Evolutionary conservation across 1,140 invertebrate species (phyloP).

Genomic region (Caenorhabditis briggsae): DNA sequence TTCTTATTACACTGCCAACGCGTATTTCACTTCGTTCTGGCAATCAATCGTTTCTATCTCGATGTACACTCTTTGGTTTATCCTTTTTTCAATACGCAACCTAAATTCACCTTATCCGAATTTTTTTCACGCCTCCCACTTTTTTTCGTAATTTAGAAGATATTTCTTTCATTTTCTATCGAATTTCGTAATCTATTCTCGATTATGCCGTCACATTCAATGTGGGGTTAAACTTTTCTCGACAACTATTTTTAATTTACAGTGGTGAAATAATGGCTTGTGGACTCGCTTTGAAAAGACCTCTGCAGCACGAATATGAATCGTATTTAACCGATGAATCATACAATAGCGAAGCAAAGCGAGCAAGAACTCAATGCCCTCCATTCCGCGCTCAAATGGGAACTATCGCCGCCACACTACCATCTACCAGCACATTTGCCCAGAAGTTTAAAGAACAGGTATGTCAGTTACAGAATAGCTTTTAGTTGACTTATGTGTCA

Average conservation of each 20-base stretch:
- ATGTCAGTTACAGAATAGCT: neutral
- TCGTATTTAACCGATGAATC: constrained; percentile 70
- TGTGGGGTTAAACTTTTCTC: neutral
- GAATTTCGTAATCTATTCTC: neutral
- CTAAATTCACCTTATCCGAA: neutral
- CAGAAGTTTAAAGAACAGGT: constrained; percentile 46
- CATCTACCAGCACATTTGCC: constrained; percentile 50
- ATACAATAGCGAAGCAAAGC: constrained; percentile 68
- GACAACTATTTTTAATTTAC: neutral
- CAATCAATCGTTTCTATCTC: no score
- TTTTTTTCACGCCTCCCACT: neutral
- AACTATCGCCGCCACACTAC: constrained; percentile 72
- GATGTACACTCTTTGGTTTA: neutral
- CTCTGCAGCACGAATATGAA: constrained; percentile 71
- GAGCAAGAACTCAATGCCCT: constrained; percentile 73
- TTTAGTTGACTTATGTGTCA: neutral
- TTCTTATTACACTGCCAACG: constrained; percentile 5
- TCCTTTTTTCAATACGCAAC: neutral
- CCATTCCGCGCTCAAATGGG: constrained; percentile 73
- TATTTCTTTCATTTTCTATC: neutral
- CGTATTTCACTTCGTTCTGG: neutral
- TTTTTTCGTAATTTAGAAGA: neutral
- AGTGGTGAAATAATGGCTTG: constrained; percentile 70
- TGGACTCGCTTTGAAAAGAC: constrained; percentile 74
- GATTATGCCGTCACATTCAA: neutral